Evolutionary conservation across 2,797 vertebrate genomes (phyloP), one percentile per base, ranked within the genome.

Genomic region (Sarcoramphus papa): DNA sequence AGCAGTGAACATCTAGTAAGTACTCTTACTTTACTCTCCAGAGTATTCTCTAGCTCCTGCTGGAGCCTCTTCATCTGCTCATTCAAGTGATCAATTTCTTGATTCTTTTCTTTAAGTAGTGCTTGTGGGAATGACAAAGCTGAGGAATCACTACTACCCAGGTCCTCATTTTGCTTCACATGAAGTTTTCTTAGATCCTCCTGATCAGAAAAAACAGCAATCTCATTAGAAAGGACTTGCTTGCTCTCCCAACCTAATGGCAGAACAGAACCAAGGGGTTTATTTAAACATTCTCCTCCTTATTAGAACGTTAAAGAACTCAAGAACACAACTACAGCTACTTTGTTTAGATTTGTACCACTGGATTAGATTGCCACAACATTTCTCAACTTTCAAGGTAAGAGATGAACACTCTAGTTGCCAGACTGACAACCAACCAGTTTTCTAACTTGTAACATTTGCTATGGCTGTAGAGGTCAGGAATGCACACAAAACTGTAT

Each of bases 51-150:
- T 50, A 98, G 88, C 64, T 99, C 97, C 6, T 98, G 97, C 94
- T 98, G 98, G 10, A 99, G 96, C 77, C 92, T 98, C 81, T 98
- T 97, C 47, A 99, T 93, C 95, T 99, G 98, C 90, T 97, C 97
- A 92, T 97, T 99, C 88, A 99, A 97, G 69, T 98, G 98, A 96
- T 99, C 98, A 0, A 99, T 99, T 97, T 99, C 99, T 43, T 98
- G 98, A 96, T 99, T 99, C 93, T 99, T 99, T 96, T 99, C 99
- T 88, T 98, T 90, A 63, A 99, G 98, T 48, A 99, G 97, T 7
- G 98, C 98, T 95, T 98, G 98, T 41, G 98, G 97, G 60, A 99
- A 97, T 27, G 96, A 95, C 97, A 97, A 76, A 92, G 84, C 48
- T 65, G 94, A 81, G 43, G 78, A 20, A 53, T 94, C 75, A 35